These are phyloP conservation scores for Bos indicus DNA, from an alignment of 2,113 vertebrate genomes.

Conservation along the genomic window DNA sequence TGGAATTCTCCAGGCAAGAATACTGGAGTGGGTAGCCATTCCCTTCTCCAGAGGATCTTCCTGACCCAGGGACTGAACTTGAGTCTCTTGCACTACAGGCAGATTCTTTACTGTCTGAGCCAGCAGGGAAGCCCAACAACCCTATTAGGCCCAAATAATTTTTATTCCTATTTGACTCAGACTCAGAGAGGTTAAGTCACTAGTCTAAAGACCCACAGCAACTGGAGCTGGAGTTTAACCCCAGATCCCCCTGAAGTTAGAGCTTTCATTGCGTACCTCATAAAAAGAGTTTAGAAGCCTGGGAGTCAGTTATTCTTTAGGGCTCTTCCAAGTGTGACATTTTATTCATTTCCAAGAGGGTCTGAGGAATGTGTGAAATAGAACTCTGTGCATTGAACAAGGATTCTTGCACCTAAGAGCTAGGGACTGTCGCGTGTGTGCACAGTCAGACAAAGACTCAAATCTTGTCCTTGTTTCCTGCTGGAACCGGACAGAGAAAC, in stretches of 20 bases:
- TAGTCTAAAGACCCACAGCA: background rate
- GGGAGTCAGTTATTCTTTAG: background rate
- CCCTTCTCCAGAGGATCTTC: background rate
- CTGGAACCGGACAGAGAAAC: background rate
- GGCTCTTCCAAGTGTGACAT: background rate
- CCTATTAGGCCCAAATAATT: background rate
- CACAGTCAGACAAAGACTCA: background rate
- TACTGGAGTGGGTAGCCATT: background rate
- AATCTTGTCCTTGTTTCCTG: background rate
- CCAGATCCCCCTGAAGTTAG: background rate
- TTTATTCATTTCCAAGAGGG: background rate
- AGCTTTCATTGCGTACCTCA: background rate
- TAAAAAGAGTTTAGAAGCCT: background rate
- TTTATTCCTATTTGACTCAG: background rate
- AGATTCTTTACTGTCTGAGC: background rate
- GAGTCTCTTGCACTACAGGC: background rate
- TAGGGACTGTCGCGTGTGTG: accelerated
- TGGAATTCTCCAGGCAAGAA: background rate
- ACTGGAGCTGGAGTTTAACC: background rate
- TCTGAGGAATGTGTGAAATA: background rate
- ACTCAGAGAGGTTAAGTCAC: background rate
- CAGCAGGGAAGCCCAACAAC: background rate
- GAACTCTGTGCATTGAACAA: accelerated
- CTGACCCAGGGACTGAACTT: background rate
- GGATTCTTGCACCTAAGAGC: background rate